Conservation (phyloP, 2,797 vertebrate species). For the Eleutherodactylus coqui region DNA sequence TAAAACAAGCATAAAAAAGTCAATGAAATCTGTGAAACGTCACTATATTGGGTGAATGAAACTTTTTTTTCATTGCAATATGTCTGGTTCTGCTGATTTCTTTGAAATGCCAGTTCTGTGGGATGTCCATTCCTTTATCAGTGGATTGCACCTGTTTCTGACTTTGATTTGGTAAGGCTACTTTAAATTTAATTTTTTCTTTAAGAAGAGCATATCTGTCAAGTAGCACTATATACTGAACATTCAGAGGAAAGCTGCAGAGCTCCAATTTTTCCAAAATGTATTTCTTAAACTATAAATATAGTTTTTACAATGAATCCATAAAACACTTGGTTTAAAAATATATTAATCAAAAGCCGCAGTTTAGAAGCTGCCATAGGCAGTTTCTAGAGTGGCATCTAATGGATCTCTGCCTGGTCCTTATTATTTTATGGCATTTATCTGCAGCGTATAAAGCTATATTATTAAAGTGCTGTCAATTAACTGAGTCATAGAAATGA, state of each 20-base stretch:
- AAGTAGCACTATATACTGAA: background rate
- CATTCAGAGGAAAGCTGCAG: background rate
- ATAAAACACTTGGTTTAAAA: background rate
- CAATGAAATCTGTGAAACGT: background rate
- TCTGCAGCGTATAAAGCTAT: background rate
- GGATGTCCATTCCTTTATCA: slow-evolving; percentile 22
- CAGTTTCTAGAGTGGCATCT: background rate
- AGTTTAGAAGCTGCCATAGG: background rate
- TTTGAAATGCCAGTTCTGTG: slow-evolving; percentile 10
- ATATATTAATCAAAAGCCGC: background rate
- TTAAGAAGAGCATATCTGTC: background rate
- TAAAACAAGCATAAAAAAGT: background rate
- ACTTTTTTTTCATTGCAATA: slow-evolving; percentile 5
- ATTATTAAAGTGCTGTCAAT: background rate
- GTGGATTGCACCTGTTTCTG: background rate
- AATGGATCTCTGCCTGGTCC: background rate
- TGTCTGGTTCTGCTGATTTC: slow-evolving; percentile 14
- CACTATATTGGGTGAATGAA: background rate
- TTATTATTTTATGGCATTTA: slow-evolving; percentile 5
- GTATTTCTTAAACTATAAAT: background rate
- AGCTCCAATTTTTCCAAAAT: background rate
- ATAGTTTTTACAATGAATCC: background rate
- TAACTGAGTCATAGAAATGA: background rate
- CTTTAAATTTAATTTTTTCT: slow-evolving; percentile 7
- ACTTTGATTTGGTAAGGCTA: slow-evolving; percentile 9